These are phyloP conservation scores for Philopedon plagiatum DNA, from an alignment of 2,888 invertebrate species.

Conservation along the genomic window DNA sequence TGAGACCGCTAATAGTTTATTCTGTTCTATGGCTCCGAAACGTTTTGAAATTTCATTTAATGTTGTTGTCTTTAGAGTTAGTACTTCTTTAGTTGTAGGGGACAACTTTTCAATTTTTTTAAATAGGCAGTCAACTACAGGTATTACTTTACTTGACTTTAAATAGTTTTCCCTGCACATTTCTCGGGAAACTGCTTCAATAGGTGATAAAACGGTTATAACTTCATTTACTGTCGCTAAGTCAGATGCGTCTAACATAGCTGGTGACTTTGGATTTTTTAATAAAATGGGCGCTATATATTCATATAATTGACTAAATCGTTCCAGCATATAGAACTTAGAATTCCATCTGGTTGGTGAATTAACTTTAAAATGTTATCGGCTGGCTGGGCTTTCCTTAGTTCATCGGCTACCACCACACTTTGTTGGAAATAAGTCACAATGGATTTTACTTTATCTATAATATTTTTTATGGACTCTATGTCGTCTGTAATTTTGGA, in stretches of 20 bases:
- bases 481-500: constrained; percentile 23
- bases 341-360: constrained; percentile 58
- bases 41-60: constrained; percentile 32
- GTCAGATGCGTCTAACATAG: constrained; percentile 58
- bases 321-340: constrained; percentile 48
- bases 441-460: constrained; percentile 21
- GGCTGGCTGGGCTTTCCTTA: constrained; percentile 40
- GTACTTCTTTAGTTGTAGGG: constrained; percentile 39
- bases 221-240: constrained; percentile 42
- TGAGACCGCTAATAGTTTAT: constrained; percentile 24
- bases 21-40: constrained; percentile 40
- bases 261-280: constrained; percentile 56
- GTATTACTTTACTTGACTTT: constrained; percentile 58
- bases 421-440: constrained; percentile 51
- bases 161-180: constrained; percentile 59
- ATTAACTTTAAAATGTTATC: constrained; percentile 49
- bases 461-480: constrained; percentile 45
- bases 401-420: constrained; percentile 46
- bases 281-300: constrained; percentile 54
- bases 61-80: constrained; percentile 10
- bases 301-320: constrained; percentile 51
- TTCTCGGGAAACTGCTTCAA: constrained; percentile 59
- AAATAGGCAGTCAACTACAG: constrained; percentile 56
- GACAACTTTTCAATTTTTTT: constrained; percentile 49
- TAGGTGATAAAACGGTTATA: constrained; percentile 52